Conservation (phyloP, 1,140 invertebrate species). For the Drosophila pallidifrons region DNA sequence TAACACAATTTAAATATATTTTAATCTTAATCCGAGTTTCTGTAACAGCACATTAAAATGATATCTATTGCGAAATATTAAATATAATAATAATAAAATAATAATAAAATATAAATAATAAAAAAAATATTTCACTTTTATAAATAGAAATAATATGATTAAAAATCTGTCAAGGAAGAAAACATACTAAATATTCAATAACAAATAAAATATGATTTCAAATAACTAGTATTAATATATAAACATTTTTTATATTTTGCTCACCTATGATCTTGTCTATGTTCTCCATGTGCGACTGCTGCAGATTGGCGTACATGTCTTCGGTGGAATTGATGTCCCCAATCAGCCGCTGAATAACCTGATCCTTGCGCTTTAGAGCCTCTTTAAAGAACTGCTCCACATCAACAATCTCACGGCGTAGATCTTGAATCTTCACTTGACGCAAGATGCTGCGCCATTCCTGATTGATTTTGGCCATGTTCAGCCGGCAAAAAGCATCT, state of each 20-base stretch:
- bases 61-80: too few relatives aligned
- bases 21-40: too few relatives aligned
- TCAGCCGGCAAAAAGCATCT: conserved; percentile 90
- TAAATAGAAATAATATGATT: too few relatives aligned
- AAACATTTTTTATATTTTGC: not conserved
- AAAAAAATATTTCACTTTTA: too few relatives aligned
- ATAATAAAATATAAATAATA: too few relatives aligned
- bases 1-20: too few relatives aligned
- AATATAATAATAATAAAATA: too few relatives aligned
- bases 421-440: conserved; percentile 90
- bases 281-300: conserved; percentile 89
- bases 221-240: too few relatives aligned
- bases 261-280: conserved; percentile 89
- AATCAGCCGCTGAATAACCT: conserved; percentile 88
- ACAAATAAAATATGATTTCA: too few relatives aligned
- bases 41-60: too few relatives aligned
- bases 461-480: conserved; percentile 93
- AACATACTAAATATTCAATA: too few relatives aligned
- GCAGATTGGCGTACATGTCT: conserved; percentile 87
- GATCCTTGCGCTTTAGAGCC: conserved; percentile 88
- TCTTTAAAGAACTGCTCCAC: conserved; percentile 77
- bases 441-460: conserved; percentile 92
- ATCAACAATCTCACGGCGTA: conserved; percentile 89
- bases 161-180: too few relatives aligned
- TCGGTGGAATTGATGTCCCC: conserved; percentile 89